phyloP scores from a whole-genome alignment of 2,888 invertebrate genomes.

The Himalopsyche kuldschensis region DNA sequence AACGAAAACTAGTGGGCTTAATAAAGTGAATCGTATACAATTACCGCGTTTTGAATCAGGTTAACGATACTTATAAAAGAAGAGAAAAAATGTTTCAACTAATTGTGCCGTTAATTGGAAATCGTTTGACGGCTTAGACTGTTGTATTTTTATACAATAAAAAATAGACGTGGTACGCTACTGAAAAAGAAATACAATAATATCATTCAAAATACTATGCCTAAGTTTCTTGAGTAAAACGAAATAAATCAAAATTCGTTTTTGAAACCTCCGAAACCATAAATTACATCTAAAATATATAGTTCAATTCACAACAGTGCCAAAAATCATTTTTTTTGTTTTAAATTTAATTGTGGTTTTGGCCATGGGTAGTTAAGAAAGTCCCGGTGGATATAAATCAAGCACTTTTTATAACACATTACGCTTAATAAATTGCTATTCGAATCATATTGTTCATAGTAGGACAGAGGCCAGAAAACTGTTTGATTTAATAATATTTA shows the following conservation, averaged over 20 bases:
- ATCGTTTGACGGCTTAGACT: too few relatives aligned
- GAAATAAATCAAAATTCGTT: background rate
- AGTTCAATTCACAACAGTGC: background rate
- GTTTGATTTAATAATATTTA: background rate
- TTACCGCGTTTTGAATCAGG: too few relatives aligned
- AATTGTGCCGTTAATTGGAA: too few relatives aligned
- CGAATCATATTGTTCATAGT: background rate
- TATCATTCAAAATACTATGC: background rate
- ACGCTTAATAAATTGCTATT: background rate
- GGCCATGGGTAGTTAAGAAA: constrained; percentile 1
- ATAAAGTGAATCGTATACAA: too few relatives aligned
- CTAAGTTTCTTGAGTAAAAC: background rate
- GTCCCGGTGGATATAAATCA: background rate
- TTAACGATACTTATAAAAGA: too few relatives aligned
- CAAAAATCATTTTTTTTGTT: background rate
- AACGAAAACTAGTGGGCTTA: too few relatives aligned
- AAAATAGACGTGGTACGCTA: background rate
- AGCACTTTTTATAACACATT: background rate
- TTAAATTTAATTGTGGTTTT: background rate
- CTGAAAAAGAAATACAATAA: background rate
- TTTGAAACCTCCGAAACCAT: background rate
- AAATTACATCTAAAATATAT: background rate
- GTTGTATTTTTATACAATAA: too few relatives aligned
- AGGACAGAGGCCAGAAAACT: background rate
- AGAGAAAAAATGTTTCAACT: too few relatives aligned